Evolutionary conservation across 2,888 invertebrate genomes (phyloP).

Genomic region (Cybosia mesomella): DNA sequence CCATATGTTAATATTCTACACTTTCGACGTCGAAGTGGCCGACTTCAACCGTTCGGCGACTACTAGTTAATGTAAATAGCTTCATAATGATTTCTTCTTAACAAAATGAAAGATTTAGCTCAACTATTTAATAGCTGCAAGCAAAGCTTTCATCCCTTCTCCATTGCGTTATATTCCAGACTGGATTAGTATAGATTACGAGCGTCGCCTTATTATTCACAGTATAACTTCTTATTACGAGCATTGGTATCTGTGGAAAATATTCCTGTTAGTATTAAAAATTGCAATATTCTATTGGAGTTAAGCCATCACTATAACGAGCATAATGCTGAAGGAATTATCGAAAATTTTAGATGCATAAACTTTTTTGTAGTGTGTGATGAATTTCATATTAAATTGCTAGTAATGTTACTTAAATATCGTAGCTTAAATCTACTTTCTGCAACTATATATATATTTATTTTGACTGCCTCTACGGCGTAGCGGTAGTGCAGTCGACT

Average conservation of each 20-base stretch:
- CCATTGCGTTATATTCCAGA: slow-evolving; percentile 22
- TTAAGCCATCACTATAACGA: not conserved
- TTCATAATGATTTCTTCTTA: not conserved
- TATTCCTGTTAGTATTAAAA: slow-evolving; percentile 19
- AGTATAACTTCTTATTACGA: slow-evolving; percentile 24
- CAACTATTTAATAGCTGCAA: slow-evolving; percentile 15
- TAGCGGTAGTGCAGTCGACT: too few species aligned
- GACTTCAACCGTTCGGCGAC: not conserved
- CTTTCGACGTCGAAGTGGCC: not conserved
- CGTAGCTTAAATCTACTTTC: too few species aligned
- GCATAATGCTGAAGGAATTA: too few species aligned
- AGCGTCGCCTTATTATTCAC: slow-evolving; percentile 22
- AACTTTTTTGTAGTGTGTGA: not conserved
- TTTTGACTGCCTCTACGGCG: too few species aligned
- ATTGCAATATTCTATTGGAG: slow-evolving; percentile 10
- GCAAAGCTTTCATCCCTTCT: slow-evolving; percentile 29
- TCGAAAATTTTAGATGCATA: not conserved
- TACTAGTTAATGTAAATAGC: not conserved
- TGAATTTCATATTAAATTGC: too few species aligned
- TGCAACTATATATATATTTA: too few species aligned
- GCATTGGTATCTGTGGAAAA: slow-evolving; percentile 13
- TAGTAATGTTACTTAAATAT: too few species aligned
- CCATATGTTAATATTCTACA: too few species aligned
- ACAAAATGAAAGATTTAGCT: slow-evolving; percentile 3
- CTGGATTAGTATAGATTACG: slow-evolving; percentile 36